Evolutionary conservation across 2,797 vertebrate species (phyloP).

Genomic region (Sebastes wilsoni): DNA sequence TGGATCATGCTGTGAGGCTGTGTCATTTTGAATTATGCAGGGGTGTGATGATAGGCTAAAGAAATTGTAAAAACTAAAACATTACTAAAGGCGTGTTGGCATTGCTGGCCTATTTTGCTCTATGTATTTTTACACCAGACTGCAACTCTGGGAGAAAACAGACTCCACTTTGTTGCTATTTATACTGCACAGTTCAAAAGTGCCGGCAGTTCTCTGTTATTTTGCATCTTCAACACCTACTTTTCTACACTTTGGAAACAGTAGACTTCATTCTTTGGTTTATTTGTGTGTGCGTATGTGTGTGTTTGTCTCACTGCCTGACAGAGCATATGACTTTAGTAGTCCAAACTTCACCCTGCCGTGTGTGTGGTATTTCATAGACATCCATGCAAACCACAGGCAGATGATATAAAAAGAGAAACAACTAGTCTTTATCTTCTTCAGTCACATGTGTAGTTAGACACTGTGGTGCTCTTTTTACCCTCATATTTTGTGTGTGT

Average conservation of each 20-base stretch:
- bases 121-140: background rate
- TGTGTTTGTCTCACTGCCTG: conserved; percentile 14
- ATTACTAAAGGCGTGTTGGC: background rate
- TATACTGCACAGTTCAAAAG: background rate
- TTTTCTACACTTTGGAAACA: conserved; percentile 16
- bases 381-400: conserved; percentile 21
- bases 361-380: background rate
- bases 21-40: background rate
- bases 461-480: background rate
- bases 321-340: conserved; percentile 59
- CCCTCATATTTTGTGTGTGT: background rate
- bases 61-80: background rate
- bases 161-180: background rate
- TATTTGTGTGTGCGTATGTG: background rate
- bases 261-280: conserved; percentile 15
- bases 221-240: background rate
- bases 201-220: background rate
- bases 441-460: conserved; percentile 52
- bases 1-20: background rate
- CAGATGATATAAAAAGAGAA: conserved; percentile 22
- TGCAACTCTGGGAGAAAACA: background rate
- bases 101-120: background rate
- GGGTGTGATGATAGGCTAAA: background rate
- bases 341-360: background rate
- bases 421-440: conserved; percentile 39